A percentile compares a stretch with the other conserved stretches of the same genome.
These are phyloP conservation scores for Acanthopleura granulata DNA, from an alignment of 2,888 invertebrate species.

Conservation along the genomic window DNA sequence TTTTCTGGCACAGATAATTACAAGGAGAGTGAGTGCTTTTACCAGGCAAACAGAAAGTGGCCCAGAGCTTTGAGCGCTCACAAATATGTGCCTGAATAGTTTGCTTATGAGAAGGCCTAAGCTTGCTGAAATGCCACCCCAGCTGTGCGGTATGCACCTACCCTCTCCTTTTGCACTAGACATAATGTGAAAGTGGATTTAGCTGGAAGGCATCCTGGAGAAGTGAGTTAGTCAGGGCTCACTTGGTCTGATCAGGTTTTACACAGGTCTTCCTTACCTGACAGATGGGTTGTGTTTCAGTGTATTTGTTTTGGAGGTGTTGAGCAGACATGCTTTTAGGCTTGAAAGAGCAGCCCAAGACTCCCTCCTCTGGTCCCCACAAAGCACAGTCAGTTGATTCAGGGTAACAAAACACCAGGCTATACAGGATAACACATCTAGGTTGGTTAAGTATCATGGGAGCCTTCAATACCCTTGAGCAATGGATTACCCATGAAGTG, in stretches of 20 bases:
- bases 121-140: neutral
- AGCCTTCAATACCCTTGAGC: no score
- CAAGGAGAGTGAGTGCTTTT: neutral
- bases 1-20: neutral
- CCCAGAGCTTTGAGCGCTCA: neutral
- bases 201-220: neutral
- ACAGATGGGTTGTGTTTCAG: conserved; percentile 1
- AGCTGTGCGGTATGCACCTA: neutral
- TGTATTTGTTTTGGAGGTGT: conserved; percentile 13
- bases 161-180: neutral
- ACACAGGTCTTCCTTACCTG: neutral
- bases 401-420: conserved; percentile 15
- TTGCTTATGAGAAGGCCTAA: neutral
- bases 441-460: no score
- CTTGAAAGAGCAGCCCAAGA: neutral
- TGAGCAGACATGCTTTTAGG: neutral
- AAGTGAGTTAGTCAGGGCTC: no score
- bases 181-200: neutral
- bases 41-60: conserved; percentile 12
- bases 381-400: neutral
- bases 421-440: neutral
- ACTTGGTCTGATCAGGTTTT: neutral
- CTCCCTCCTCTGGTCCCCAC: neutral
- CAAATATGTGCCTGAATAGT: neutral
- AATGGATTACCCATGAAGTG: no score